Conservation (phyloP, 2,113 vertebrate genomes). For the Phocoena phocoena region DNA sequence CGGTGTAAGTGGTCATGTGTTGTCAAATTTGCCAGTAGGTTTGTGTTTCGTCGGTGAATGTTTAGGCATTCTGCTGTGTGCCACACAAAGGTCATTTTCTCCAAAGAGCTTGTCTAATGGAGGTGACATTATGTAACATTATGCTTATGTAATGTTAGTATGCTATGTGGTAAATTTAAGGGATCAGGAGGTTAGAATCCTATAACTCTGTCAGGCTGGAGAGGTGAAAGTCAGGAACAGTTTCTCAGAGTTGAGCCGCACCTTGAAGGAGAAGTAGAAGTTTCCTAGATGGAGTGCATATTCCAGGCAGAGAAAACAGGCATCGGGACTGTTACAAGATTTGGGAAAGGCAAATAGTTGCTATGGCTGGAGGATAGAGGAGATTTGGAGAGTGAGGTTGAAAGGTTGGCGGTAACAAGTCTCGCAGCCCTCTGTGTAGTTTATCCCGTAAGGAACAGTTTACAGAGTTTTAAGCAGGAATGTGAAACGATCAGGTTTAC, state of each 20-base stretch:
- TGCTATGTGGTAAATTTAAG: not conserved
- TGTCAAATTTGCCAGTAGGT: not conserved
- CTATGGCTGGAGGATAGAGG: not conserved
- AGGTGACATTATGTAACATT: not conserved
- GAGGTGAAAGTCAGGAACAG: not conserved
- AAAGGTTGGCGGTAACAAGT: not conserved
- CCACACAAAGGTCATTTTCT: not conserved
- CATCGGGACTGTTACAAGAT: not conserved
- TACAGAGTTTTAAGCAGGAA: not conserved
- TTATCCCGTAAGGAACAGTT: not conserved
- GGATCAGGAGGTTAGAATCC: not conserved
- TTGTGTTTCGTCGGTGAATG: not conserved
- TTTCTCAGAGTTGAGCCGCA: not conserved
- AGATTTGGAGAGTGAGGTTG: not conserved
- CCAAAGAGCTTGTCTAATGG: not conserved
- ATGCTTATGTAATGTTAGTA: not conserved
- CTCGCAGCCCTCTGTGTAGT: not conserved
- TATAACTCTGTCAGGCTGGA: not conserved
- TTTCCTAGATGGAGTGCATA: not conserved
- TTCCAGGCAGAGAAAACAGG: not conserved
- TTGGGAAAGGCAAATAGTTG: not conserved
- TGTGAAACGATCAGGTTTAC: not conserved
- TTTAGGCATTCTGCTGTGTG: not conserved
- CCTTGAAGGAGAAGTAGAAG: no score
- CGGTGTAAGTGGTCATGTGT: not conserved